Conservation (phyloP, 2,888 invertebrate genomes). For the Xestia rhomboidea region DNA sequence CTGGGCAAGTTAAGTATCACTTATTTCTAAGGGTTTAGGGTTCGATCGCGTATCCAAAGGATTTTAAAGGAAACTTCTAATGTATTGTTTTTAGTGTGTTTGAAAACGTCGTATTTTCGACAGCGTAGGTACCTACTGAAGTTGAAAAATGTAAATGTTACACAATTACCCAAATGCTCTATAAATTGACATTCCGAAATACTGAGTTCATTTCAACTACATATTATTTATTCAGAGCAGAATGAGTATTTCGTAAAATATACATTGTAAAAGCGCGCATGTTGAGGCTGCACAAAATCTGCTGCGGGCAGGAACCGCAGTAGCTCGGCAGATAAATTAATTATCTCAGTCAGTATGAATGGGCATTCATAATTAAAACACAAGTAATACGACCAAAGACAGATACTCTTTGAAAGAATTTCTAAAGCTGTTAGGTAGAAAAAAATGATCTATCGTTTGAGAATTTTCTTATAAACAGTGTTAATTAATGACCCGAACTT, state of each 20-base stretch:
- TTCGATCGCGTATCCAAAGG: background rate
- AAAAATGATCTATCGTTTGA: background rate
- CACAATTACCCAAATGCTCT: background rate
- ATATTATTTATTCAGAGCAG: background rate
- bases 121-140: background rate
- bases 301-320: too few relatives aligned
- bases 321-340: constrained; percentile 3
- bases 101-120: background rate
- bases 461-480: background rate
- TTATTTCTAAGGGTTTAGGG: background rate
- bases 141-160: background rate
- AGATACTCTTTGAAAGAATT: constrained; percentile 1
- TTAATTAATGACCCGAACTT: background rate
- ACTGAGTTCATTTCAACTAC: background rate
- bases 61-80: background rate
- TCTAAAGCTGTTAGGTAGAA: background rate
- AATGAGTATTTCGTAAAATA: background rate
- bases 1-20: constrained; percentile 10
- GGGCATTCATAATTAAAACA: constrained; percentile 1
- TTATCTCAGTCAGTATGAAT: background rate
- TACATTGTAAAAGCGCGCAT: background rate
- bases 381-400: background rate
- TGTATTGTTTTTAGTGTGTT: background rate
- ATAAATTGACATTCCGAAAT: background rate
- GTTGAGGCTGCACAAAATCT: background rate